These are phyloP conservation scores for Troilus luridus DNA, from an alignment of 2,888 invertebrate genomes.

Conservation along the genomic window DNA sequence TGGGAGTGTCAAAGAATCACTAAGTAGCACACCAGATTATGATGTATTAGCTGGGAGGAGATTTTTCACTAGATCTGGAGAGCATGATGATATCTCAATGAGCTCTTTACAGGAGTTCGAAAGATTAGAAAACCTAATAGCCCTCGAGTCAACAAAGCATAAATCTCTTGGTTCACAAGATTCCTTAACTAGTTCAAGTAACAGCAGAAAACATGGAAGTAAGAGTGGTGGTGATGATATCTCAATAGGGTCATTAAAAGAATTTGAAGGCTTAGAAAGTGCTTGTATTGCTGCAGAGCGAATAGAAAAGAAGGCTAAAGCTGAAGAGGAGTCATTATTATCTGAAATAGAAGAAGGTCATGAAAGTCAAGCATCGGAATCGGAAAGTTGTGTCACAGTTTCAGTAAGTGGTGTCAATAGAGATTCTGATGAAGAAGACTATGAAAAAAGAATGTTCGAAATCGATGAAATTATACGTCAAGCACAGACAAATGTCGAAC, in stretches of 20 bases:
- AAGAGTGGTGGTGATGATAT: slow-evolving; percentile 87
- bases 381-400: slow-evolving; percentile 75
- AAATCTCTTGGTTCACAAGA: slow-evolving; percentile 86
- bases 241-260: slow-evolving; percentile 88
- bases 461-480: slow-evolving; percentile 79
- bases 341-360: slow-evolving; percentile 74
- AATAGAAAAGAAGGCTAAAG: slow-evolving; percentile 86
- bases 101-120: slow-evolving; percentile 96
- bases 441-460: slow-evolving; percentile 78
- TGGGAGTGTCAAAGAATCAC: slow-evolving; percentile 86
- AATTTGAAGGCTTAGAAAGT: slow-evolving; percentile 92
- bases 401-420: slow-evolving; percentile 74
- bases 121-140: slow-evolving; percentile 87
- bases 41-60: slow-evolving; percentile 88
- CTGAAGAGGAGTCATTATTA: slow-evolving; percentile 88
- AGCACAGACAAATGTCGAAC: slow-evolving; percentile 77
- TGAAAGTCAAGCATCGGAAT: slow-evolving; percentile 74
- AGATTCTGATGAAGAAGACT: slow-evolving; percentile 75
- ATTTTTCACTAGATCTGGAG: slow-evolving; percentile 85
- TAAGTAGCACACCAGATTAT: slow-evolving; percentile 93
- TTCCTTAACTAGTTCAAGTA: slow-evolving; percentile 80
- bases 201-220: slow-evolving; percentile 65
- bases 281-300: slow-evolving; percentile 88
- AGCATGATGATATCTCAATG: slow-evolving; percentile 92
- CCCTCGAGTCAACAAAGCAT: slow-evolving; percentile 77